A percentile compares a stretch with the other conserved stretches of the same genome.
Evolutionary conservation across 2,113 vertebrate genomes (phyloP).

Genomic region (Oncorhynchus tshawytscha): DNA sequence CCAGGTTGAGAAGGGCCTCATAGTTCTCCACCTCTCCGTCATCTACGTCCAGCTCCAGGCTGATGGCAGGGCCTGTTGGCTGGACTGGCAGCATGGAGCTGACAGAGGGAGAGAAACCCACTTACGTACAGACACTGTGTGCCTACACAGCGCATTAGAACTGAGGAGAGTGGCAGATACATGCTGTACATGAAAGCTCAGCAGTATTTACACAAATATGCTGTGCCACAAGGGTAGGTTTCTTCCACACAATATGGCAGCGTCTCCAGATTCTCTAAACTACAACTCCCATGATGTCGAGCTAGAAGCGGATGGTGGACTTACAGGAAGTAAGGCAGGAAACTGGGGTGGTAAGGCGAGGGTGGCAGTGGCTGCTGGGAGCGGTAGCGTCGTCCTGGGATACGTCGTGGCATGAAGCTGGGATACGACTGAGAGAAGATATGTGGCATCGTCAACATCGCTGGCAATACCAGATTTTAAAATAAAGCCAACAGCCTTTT

Average conservation of each 20-base stretch:
- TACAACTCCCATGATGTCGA: background rate
- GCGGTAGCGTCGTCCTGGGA: conserved; percentile 90
- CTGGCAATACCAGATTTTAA: too few species aligned
- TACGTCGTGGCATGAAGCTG: conserved; percentile 93
- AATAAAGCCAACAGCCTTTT: too few species aligned
- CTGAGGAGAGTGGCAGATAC: background rate
- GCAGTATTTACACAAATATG: background rate
- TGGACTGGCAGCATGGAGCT: conserved; percentile 99
- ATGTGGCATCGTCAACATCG: background rate
- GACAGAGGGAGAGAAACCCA: background rate
- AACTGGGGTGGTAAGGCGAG: conserved; percentile 94
- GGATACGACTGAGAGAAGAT: conserved; percentile 83
- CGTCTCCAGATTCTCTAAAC: background rate
- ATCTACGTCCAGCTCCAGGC: conserved; percentile 96
- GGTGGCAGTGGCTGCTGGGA: conserved; percentile 92
- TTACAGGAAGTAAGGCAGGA: conserved; percentile 98
- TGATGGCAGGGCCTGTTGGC: conserved; percentile 93
- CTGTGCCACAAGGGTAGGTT: too few species aligned
- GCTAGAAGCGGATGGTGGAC: conserved; percentile 42
- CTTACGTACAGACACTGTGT: too few species aligned
- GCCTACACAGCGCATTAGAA: background rate
- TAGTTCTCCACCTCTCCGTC: conserved; percentile 99
- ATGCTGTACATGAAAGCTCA: background rate
- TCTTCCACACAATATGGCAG: background rate
- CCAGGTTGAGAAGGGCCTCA: conserved; percentile 95